A percentile compares a stretch with the other conserved stretches of the same genome.
Conservation (phyloP, 2,797 vertebrate genomes). For the Helicolenus hilgendorfi region DNA sequence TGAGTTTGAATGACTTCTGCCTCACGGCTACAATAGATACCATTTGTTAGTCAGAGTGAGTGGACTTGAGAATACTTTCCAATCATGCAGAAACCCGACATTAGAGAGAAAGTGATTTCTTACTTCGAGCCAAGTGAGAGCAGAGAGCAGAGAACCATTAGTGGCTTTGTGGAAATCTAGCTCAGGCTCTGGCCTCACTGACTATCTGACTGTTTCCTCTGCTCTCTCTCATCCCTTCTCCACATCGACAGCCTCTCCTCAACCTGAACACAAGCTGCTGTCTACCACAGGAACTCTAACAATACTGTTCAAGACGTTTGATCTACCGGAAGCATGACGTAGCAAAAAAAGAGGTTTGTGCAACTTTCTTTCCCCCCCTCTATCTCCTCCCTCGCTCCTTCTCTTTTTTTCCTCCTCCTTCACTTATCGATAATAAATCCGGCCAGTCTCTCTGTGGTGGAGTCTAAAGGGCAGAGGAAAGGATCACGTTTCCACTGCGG, state of each 20-base stretch:
- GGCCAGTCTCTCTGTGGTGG: slow-evolving; percentile 23
- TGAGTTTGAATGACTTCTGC: not conserved
- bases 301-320: not conserved
- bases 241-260: not conserved
- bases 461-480: not conserved
- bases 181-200: not conserved
- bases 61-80: not conserved
- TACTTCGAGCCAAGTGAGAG: not conserved
- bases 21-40: not conserved
- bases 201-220: not conserved
- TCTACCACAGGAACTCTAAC: not conserved
- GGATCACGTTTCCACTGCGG: slow-evolving; percentile 53
- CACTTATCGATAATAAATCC: slow-evolving; percentile 51
- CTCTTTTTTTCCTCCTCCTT: not conserved
- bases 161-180: not conserved
- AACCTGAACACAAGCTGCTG: not conserved
- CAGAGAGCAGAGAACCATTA: not conserved
- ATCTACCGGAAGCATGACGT: not conserved
- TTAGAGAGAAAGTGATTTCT: not conserved
- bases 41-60: not conserved
- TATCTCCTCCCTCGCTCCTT: not conserved
- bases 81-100: not conserved
- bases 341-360: slow-evolving; percentile 35
- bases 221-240: not conserved
- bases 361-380: not conserved